Percentiles rank a stretch among this genome's conserved stretches.
phyloP scores from a whole-genome alignment of 1,140 invertebrate species.

The Scaptomyza graminum region DNA sequence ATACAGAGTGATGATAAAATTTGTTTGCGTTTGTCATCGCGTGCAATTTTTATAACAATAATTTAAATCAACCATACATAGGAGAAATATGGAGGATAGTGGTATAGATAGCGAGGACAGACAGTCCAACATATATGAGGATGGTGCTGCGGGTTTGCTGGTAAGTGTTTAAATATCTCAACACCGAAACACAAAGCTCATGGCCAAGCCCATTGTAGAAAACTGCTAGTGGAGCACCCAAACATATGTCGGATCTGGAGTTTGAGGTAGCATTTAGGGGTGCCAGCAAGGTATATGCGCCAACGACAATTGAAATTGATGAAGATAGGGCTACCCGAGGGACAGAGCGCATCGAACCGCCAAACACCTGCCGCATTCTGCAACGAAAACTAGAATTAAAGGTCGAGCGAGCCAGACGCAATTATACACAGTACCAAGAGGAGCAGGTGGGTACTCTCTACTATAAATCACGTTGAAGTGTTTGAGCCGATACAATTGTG shows the following conservation, averaged over 20 bases:
- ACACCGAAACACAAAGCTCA: slow-evolving; percentile 34
- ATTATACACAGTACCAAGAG: slow-evolving; percentile 80
- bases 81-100: slow-evolving; percentile 72
- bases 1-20: slow-evolving; percentile 56
- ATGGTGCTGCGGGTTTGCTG: slow-evolving; percentile 68
- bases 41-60: slow-evolving; percentile 37
- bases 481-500: background rate
- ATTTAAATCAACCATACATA: slow-evolving; percentile 13
- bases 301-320: slow-evolving; percentile 76
- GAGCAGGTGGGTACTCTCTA: slow-evolving; percentile 55
- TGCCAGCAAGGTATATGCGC: slow-evolving; percentile 71
- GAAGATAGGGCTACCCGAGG: slow-evolving; percentile 48
- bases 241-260: slow-evolving; percentile 76
- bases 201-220: slow-evolving; percentile 55
- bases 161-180: slow-evolving; percentile 44
- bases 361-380: slow-evolving; percentile 82
- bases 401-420: slow-evolving; percentile 81
- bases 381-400: slow-evolving; percentile 83
- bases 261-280: slow-evolving; percentile 78
- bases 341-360: slow-evolving; percentile 62
- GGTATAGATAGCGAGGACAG: slow-evolving; percentile 82
- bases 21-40: slow-evolving; percentile 70
- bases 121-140: slow-evolving; percentile 72
- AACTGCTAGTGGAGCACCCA: slow-evolving; percentile 72
- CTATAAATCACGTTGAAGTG: slow-evolving; percentile 9